Evolutionary conservation across 2,113 vertebrate species (phyloP).

Genomic region (Carassius gibelio): DNA sequence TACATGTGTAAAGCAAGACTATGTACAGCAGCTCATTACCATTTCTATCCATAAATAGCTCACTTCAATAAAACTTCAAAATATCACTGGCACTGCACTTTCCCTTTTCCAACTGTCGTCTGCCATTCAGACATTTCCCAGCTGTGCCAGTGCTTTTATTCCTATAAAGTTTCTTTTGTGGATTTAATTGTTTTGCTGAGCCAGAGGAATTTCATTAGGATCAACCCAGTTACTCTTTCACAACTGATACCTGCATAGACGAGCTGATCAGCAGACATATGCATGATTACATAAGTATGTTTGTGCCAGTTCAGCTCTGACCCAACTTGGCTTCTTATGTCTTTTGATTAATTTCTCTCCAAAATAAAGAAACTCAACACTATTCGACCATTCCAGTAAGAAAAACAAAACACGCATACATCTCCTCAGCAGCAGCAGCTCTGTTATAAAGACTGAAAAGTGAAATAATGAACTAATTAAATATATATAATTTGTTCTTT

Average conservation of each 20-base stretch:
- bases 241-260: not conserved
- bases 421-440: not conserved
- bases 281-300: slow-evolving; percentile 18
- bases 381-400: not conserved
- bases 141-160: not conserved
- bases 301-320: not conserved
- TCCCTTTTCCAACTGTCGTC: not conserved
- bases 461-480: not conserved
- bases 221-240: not conserved
- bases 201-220: not conserved
- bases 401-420: slow-evolving; percentile 1
- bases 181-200: not conserved
- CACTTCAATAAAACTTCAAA: not conserved
- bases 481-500: not conserved
- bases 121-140: slow-evolving; percentile 23
- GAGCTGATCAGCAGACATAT: not conserved
- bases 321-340: slow-evolving; percentile 1
- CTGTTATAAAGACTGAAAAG: not conserved
- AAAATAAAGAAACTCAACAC: slow-evolving; percentile 24
- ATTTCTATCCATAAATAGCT: slow-evolving; percentile 16
- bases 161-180: not conserved
- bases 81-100: not conserved
- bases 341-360: not conserved
- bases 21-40: not conserved
- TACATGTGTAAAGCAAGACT: slow-evolving; percentile 3